Evolutionary conservation across 2,113 vertebrate genomes (phyloP), one percentile per base, ranked within the genome.

Genomic region (Ceyx melanurus): DNA sequence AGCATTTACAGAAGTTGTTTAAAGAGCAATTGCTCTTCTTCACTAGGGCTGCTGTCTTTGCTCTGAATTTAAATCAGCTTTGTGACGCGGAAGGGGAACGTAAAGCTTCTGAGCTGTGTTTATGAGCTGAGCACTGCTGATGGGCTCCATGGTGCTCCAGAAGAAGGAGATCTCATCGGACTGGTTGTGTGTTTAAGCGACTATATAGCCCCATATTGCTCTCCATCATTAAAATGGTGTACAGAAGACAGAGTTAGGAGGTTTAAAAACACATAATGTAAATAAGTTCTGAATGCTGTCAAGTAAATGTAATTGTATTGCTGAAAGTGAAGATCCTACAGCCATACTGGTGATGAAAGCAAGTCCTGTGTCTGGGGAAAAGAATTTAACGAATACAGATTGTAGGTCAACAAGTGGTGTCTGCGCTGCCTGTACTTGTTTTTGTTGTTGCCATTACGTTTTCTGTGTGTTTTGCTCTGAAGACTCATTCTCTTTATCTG

Each of bases 1-100:
- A 96, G 67, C 78, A 20, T 97, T 97, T 96, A 56, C 75, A 94
- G 40, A 92, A 96, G 81, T 95, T 96, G 93, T 95, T 94, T 82
- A 75, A 94, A 96, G 73, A 97, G 71, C 66, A 82, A 88, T 86
- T 95, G 89, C 91, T 95, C 83, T 92, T 93, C 82, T 94, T 78
- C 90, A 62, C 43, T 0, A 2, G 73, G 77, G 77, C 81, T 57
- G 80, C 11, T 43, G 48, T 73, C 82, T 95, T 96, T 64, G 82
- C 81, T 72, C 6, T 9, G 90, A 92, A 95, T 97, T 96, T 97
- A 90, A 96, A 83, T 80, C 58, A 75, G 74, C 40, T 57, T 94
- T 1, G 4, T 71, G 75, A 86, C 2, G 82, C 85, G 67, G 76
- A 67, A 92, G 53, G 85, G 84, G 85, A 79, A 82, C 2, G 25